phyloP scores from a whole-genome alignment of 2,797 vertebrate genomes.

The Sphenodon punctatus region DNA sequence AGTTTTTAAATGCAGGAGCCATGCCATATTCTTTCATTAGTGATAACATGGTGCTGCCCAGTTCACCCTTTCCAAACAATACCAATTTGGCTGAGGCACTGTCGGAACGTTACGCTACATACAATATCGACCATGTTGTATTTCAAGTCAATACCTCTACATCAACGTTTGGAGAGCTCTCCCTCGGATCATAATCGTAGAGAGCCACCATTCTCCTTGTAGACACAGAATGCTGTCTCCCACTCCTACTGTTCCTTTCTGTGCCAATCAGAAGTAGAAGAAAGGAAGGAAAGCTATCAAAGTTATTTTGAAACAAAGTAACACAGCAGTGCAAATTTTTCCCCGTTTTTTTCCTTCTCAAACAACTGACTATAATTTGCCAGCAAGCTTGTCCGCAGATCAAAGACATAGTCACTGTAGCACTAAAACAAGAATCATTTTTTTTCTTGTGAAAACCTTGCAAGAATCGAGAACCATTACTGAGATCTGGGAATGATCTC shows the following conservation, averaged over 20 bases:
- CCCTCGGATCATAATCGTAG: constrained; percentile 94
- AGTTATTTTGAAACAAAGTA: not conserved
- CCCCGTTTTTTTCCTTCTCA: not conserved
- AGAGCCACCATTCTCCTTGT: constrained; percentile 94
- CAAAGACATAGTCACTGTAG: not conserved
- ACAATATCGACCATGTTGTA: rapidly evolving
- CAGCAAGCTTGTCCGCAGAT: not conserved
- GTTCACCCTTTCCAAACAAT: too few relatives aligned
- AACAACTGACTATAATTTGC: not conserved
- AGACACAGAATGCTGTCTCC: constrained; percentile 77
- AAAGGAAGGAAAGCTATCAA: not conserved
- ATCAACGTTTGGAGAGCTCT: constrained; percentile 97
- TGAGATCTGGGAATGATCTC: too few relatives aligned
- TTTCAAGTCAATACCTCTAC: constrained; percentile 85
- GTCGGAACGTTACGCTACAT: rapidly evolving
- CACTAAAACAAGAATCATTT: too few relatives aligned
- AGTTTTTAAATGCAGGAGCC: too few relatives aligned
- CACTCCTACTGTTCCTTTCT: constrained; percentile 90
- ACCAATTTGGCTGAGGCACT: not conserved
- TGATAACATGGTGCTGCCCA: too few relatives aligned
- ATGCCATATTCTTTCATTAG: too few relatives aligned
- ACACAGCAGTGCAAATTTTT: not conserved
- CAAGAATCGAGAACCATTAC: too few relatives aligned
- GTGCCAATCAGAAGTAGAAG: not conserved
- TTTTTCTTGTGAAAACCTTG: too few relatives aligned